Evolutionary conservation across 64 coral and sea anemone species (phyloP).

Genomic region (Trachythela sp.): DNA sequence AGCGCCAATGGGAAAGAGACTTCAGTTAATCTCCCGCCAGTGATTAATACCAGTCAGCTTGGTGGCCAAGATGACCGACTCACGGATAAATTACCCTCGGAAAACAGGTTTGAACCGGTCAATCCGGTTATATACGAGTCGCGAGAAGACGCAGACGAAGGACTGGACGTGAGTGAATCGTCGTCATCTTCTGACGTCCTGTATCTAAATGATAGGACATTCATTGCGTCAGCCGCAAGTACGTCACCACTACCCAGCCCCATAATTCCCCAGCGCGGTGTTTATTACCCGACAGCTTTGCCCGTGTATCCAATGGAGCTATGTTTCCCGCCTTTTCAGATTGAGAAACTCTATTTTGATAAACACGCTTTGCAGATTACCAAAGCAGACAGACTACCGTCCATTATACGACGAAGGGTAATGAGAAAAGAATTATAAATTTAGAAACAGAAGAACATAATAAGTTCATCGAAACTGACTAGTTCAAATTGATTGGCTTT

Average conservation of each 20-base stretch:
- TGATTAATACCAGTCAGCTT: neutral
- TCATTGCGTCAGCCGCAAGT: neutral
- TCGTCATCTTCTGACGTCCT: neutral
- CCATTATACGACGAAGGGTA: neutral
- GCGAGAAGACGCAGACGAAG: neutral
- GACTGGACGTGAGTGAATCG: neutral
- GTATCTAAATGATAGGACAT: neutral
- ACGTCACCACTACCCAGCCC: neutral
- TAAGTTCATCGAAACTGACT: neutral
- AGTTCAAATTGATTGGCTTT: too few species aligned
- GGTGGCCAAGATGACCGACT: neutral
- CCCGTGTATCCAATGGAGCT: neutral
- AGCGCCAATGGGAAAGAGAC: neutral
- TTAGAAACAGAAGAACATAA: neutral
- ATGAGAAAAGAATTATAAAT: neutral
- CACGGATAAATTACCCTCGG: neutral
- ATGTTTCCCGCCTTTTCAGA: neutral
- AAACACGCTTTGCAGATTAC: neutral
- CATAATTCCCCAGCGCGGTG: neutral
- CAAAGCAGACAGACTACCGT: neutral
- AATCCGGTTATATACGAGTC: neutral
- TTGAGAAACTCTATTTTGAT: conserved; percentile 7
- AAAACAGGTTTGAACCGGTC: neutral
- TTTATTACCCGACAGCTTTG: neutral
- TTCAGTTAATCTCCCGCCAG: neutral